A percentile compares a stretch with the other conserved stretches of the same genome.
phyloP scores from a whole-genome alignment of 2,888 invertebrate genomes.

The Gerris lacustris region DNA sequence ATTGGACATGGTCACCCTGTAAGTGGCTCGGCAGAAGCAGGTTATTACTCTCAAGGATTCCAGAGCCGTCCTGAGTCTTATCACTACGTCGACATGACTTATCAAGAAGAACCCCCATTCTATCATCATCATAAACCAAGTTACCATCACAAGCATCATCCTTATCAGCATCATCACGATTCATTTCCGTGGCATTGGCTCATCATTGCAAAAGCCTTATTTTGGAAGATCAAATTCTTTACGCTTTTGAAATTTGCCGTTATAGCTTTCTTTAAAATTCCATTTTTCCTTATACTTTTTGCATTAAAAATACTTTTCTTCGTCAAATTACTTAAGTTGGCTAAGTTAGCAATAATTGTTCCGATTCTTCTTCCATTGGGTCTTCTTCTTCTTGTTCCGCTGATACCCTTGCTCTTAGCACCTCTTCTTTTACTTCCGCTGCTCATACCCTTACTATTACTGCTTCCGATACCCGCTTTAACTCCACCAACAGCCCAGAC shows the following conservation, averaged over 20 bases:
- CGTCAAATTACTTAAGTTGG: conserved; percentile 28
- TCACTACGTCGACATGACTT: conserved; percentile 4
- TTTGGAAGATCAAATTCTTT: conserved; percentile 28
- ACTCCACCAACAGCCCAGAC: conserved; percentile 16
- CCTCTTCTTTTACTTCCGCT: conserved; percentile 25
- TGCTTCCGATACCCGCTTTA: conserved; percentile 25
- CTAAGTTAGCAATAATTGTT: conserved; percentile 27
- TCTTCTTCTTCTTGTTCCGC: conserved; percentile 15
- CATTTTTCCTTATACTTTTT: conserved; percentile 24
- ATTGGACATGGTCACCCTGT: not conserved
- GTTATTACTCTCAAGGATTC: not conserved
- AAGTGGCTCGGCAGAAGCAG: not conserved
- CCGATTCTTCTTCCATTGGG: conserved; percentile 22
- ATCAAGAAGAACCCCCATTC: not conserved
- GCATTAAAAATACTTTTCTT: conserved; percentile 25
- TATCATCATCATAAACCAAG: not conserved
- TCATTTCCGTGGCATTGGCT: conserved; percentile 6
- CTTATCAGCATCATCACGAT: conserved; percentile 7
- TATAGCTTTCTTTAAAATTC: conserved; percentile 27
- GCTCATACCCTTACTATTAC: conserved; percentile 24
- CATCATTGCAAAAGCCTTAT: conserved; percentile 26
- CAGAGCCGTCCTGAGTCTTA: not conserved
- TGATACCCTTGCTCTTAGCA: conserved; percentile 21
- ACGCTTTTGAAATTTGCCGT: conserved; percentile 26
- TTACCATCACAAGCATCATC: not conserved